Evolutionary conservation across 2,888 invertebrate species (phyloP).

Genomic region (Cataglyphis albicans): DNA sequence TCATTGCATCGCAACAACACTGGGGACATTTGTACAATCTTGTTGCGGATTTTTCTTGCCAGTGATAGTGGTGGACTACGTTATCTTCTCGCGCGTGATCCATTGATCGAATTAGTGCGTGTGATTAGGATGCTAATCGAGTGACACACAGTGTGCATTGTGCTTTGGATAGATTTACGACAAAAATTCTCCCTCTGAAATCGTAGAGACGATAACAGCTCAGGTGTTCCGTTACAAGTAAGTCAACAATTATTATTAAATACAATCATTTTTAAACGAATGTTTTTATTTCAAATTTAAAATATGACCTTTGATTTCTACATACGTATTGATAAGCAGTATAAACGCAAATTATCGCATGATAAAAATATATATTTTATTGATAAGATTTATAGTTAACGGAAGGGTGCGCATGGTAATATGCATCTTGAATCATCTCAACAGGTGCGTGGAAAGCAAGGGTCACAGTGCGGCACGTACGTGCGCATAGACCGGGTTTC

Average conservation of each 20-base stretch:
- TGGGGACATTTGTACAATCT: conserved; percentile 12
- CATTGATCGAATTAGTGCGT: neutral
- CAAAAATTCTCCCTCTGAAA: conserved; percentile 81
- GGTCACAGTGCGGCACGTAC: neutral
- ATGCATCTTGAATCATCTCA: conserved; percentile 3
- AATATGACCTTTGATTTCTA: neutral
- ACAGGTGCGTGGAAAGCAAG: neutral
- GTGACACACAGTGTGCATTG: conserved; percentile 78
- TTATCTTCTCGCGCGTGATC: conserved; percentile 1
- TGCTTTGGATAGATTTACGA: conserved; percentile 83
- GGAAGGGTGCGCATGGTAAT: neutral
- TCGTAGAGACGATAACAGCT: conserved; percentile 83
- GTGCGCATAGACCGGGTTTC: neutral
- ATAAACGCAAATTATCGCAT: neutral
- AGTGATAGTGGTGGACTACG: conserved; percentile 23
- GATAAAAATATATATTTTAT: neutral
- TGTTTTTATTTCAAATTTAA: neutral
- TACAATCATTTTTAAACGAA: neutral
- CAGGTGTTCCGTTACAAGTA: conserved; percentile 85
- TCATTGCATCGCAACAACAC: neutral
- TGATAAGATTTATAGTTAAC: neutral
- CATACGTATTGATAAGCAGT: neutral
- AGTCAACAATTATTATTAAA: conserved; percentile 68
- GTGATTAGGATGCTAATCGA: conserved; percentile 35
- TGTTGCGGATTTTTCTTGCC: conserved; percentile 6